A percentile compares a stretch with the other conserved stretches of the same genome.
These are phyloP conservation scores for Autographa pulchrina DNA, from an alignment of 2,888 invertebrate species.

Conservation along the genomic window DNA sequence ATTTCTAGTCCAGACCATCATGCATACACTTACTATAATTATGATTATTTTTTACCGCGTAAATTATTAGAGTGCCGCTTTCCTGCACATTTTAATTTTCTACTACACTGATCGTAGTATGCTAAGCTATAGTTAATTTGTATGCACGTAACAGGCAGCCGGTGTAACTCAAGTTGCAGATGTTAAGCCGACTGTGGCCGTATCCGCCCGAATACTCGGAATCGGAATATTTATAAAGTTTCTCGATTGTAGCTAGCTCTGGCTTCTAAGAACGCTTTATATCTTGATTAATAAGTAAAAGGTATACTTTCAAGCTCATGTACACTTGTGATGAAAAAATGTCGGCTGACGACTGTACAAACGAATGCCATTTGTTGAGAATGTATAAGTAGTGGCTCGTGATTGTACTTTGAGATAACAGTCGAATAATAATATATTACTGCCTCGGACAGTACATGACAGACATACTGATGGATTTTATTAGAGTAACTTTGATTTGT, in stretches of 20 bases:
- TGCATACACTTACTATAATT: slow-evolving; percentile 34
- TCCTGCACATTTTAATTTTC: slow-evolving; percentile 80
- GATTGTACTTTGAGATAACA: slow-evolving; percentile 69
- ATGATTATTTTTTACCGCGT: slow-evolving; percentile 56
- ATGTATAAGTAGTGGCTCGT: slow-evolving; percentile 64
- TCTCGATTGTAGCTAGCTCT: slow-evolving; percentile 73
- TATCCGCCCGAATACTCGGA: slow-evolving; percentile 87
- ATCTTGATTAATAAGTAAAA: slow-evolving; percentile 78
- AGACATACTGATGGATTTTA: slow-evolving; percentile 64
- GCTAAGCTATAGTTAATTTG: slow-evolving; percentile 76
- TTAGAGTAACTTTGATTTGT: slow-evolving; percentile 52
- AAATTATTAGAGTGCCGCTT: slow-evolving; percentile 59
- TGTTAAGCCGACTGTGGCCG: slow-evolving; percentile 84
- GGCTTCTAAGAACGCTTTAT: slow-evolving; percentile 79
- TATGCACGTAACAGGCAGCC: slow-evolving; percentile 83
- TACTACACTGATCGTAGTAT: slow-evolving; percentile 72
- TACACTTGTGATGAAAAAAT: slow-evolving; percentile 58
- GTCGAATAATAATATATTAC: slow-evolving; percentile 68
- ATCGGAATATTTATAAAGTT: slow-evolving; percentile 85
- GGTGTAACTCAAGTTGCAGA: slow-evolving; percentile 89
- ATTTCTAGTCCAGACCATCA: slow-evolving; percentile 38
- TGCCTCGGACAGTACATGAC: slow-evolving; percentile 65
- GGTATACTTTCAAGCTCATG: slow-evolving; percentile 64
- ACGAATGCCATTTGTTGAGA: slow-evolving; percentile 68
- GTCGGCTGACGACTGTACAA: slow-evolving; percentile 59